A percentile compares a stretch with the other conserved stretches of the same genome.
Conservation (phyloP, 37 sponge, comb jelly and placozoan genomes). For the Eunapius fragilis region DNA sequence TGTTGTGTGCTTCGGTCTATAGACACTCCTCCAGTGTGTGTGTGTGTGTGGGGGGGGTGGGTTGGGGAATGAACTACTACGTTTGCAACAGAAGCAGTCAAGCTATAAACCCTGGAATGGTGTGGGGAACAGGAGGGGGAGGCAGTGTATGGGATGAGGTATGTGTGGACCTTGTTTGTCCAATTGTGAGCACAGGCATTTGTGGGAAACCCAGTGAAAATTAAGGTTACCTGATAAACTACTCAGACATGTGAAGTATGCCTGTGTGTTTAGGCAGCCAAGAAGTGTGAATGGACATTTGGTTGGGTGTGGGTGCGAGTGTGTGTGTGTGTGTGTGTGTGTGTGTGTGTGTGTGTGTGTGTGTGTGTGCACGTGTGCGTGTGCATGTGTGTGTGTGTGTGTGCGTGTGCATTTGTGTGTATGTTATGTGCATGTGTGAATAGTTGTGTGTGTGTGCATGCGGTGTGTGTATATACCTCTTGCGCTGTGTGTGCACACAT, state of each 20-base stretch:
- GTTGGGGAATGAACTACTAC: neutral
- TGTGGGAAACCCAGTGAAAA: neutral
- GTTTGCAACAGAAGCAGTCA: neutral
- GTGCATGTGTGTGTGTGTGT: neutral
- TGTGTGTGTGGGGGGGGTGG: too few species aligned
- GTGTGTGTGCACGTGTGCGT: neutral
- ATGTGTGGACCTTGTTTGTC: neutral
- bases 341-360: slow-evolving; percentile 12
- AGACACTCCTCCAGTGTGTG: too few species aligned
- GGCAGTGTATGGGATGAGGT: neutral
- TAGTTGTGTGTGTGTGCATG: too few species aligned
- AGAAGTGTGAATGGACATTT: neutral
- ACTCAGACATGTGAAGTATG: neutral
- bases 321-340: neutral
- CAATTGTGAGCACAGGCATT: neutral
- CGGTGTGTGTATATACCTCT: neutral
- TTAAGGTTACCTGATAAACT: neutral
- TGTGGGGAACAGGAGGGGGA: neutral
- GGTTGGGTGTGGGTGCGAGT: neutral
- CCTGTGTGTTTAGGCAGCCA: neutral
- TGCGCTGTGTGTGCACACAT: neutral
- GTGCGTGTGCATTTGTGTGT: neutral
- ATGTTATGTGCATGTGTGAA: neutral
- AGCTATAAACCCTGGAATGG: neutral
- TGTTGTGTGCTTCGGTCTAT: too few species aligned